Base-by-base conservation (phyloP, 1,140 invertebrate species). In the Bombyx mori region DNA sequence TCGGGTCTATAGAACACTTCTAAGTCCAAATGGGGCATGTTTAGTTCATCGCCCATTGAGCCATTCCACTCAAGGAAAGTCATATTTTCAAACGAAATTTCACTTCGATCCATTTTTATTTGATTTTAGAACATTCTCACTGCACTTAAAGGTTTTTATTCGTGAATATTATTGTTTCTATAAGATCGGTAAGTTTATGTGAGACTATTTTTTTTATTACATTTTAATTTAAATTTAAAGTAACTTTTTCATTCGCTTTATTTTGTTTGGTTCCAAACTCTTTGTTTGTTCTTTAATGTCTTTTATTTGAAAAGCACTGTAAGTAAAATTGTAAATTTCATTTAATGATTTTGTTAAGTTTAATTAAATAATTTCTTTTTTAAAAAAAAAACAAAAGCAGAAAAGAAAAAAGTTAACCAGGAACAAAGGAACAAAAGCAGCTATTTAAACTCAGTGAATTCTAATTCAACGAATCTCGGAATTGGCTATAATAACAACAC, bases 1-100 rank as follows among this genome's bases (percentile, higher is more conserved):
- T 88, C 83, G 0, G 87, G 82, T 10, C 82, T 77, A 54, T 86
- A 77, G 65, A 86, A 86, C 58, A 86, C 79, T n/a, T 75, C 79
- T 62, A 85, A 46, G 35, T 80, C 81, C 62, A 75, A 56, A 1
- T 71, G 62, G 0, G 69, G 65, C 12, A 69, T 51, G 7, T 64
- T 66, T 65, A 65, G 65, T 48, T 61, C 8, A 1, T 69, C 68
- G 42, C 61, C 66, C 7, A 70, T 67, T 44, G 52, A 44, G 9
- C 9, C 12, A 44, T 75, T 76, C 66, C 66, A 68, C 9, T 22
- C 44, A n/a, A 55, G 3, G 18, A 44, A 48, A 6, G 22, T 55
- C 9, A 18, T 10, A 9, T 46, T 55, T 3, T 55, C 46, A 26
- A 9, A 43, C n/a, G 45, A 47, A 18, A 55, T 35, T 42, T 42